These are phyloP conservation scores for Brachyhypopomus gauderio DNA, from an alignment of 2,113 vertebrate genomes.

Conservation along the genomic window DNA sequence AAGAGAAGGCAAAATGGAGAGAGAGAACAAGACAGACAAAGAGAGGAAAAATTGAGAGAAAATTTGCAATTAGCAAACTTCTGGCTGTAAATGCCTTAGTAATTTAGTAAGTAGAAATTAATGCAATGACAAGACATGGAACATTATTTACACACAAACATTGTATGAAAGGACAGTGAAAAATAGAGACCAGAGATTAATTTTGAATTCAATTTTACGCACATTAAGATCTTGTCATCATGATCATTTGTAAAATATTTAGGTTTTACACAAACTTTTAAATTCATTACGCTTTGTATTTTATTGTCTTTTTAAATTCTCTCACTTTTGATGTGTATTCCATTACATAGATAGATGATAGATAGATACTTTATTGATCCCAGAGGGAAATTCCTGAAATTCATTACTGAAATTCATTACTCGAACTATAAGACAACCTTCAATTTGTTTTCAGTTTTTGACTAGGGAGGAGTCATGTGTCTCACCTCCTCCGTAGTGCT, in stretches of 20 bases:
- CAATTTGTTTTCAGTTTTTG: slow-evolving; percentile 14
- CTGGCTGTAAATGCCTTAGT: not conserved
- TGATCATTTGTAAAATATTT: no score
- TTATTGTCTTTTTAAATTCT: not conserved
- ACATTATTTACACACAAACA: not conserved
- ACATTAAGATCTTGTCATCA: no score
- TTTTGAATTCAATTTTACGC: no score
- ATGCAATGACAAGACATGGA: not conserved
- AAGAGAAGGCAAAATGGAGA: not conserved
- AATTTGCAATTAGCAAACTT: not conserved
- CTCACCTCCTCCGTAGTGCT: slow-evolving; percentile 89
- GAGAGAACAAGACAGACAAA: not conserved
- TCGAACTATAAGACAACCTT: not conserved
- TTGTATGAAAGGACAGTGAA: not conserved
- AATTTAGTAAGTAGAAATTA: not conserved
- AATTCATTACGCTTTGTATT: not conserved
- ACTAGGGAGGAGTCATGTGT: slow-evolving; percentile 42
- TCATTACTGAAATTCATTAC: no score
- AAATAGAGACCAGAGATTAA: no score
- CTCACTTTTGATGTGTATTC: not conserved
- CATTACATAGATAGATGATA: no score
- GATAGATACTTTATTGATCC: no score
- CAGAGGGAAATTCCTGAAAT: no score
- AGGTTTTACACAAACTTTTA: not conserved
- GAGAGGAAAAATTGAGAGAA: not conserved